Evolutionary conservation across 2,888 invertebrate genomes (phyloP).

Genomic region (Acanthosepion lycidas): DNA sequence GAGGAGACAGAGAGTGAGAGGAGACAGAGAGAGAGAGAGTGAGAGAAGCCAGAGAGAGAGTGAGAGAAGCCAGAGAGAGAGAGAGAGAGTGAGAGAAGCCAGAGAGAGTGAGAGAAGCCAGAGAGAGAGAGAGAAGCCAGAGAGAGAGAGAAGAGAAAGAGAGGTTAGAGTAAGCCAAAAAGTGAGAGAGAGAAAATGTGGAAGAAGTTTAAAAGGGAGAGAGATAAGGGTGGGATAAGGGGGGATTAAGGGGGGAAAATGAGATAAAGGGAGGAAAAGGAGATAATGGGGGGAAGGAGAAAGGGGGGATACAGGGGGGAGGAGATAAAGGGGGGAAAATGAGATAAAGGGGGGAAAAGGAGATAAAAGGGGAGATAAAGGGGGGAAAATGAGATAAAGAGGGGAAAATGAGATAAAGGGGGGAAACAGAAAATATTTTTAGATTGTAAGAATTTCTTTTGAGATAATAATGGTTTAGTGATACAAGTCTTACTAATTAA

Average conservation of each 20-base stretch:
- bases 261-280: neutral
- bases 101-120: neutral
- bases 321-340: neutral
- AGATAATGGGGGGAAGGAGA: neutral
- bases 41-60: neutral
- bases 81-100: too few relatives aligned
- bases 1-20: neutral
- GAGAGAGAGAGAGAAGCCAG: too few relatives aligned
- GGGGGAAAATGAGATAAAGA: too few relatives aligned
- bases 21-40: neutral
- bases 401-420: neutral
- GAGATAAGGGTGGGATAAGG: too few relatives aligned
- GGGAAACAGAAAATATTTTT: neutral
- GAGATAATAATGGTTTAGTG: too few relatives aligned
- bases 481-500: too few relatives aligned
- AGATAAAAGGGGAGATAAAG: neutral
- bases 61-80: fast-evolving
- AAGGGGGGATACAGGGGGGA: too few relatives aligned
- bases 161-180: neutral
- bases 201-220: neutral
- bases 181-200: neutral
- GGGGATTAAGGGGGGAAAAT: too few relatives aligned
- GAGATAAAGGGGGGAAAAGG: neutral
- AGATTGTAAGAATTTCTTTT: too few relatives aligned
- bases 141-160: neutral